Base-by-base conservation (phyloP, 1,140 invertebrate species). In the Drosophila ficusphila region DNA sequence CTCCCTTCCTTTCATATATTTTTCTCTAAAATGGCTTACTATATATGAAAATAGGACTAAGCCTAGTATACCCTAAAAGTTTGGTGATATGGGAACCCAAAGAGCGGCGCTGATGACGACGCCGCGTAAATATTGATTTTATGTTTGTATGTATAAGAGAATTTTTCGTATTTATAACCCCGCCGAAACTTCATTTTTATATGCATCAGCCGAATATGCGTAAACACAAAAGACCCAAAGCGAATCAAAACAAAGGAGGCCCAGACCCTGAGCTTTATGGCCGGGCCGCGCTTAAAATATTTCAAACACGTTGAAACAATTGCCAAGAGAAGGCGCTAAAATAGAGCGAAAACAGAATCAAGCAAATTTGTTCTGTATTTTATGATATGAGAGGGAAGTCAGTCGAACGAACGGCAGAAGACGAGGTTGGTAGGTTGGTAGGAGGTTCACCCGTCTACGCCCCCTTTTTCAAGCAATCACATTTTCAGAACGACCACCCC, bases 81-180 rank as follows among this genome's bases (percentile, higher is more conserved):
- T 5, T 21, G 1, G 1, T 9, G 33, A 1, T 8, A 58, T 25
- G 18, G 38, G 54, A 19, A 62, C 23, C 39, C 16, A 52, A 54
- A 52, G 64, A 23, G 29, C 54, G 2, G 29, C 25, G 53, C 36
- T 72, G 70, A 77, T 60, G 57, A 36, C 81, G 81, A 85, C 81
- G 83, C 68, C 62, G 82, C 46, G 68, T 58, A 88, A 86, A 86
- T 86, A 86, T 86, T 86, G 81, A 86, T 86, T 86, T 86, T 88
- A 74, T 81, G 31, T 46, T 42, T 74, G 70, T 69, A 36, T 60
- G 38, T 62, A 58, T 39, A 39, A 23, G 46, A 39, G 34, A 23
- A 54, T 72, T 67, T 61, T 58, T 75, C 65, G 74, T 61, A 78
- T 81, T 64, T 85, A 76, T 60, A 76, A 70, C 47, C 75, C 60